Evolutionary conservation across 2,797 vertebrate species (phyloP), one percentile per base, ranked within the genome.

Genomic region (Okamejei kenojei): DNA sequence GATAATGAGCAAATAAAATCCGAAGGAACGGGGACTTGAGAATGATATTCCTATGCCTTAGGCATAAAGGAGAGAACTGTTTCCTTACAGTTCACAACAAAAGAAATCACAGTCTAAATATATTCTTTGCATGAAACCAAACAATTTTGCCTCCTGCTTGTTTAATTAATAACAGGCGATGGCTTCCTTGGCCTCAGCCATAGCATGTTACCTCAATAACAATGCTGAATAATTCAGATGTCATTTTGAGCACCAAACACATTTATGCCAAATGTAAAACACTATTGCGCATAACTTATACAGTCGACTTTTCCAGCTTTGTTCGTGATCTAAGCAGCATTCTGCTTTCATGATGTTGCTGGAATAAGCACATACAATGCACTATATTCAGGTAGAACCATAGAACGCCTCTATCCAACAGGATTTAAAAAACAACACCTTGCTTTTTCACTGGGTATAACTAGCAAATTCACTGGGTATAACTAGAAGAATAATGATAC

Each of bases 111-210:
- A 65, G 61, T 65, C 84, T 65, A 65, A 88, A 65, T 88, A 88
- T 65, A 88, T 74, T 74, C 82, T 86, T 19, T 32, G 63, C 38
- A 21, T 45, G 90, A 91, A 91, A 74, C 23, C 3, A 54, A 91
- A 74, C 71, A 54, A 74, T 45, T 54, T 74, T 54, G 35, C 23
- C 45, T 54, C 38, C 68, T 73, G 90, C 68, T 73, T 91, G 38
- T 45, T 74, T 91, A 91, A 91, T 91, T 73, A 73, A 88, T 88
- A 63, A 32, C 84, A 88, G 84, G n/a, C 8, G 17, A 65, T 26
- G 26, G 2, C 13, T 54, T 29, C 10, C 7, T 5, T 91, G 90
- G 68, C 35, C 65, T 17, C n/a, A 23, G 63, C 63, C 65, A 71
- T 23, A 13, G 13, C 58, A 19, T 29, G 82, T 86, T 84, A 15